Evolutionary conservation across 2,113 vertebrate genomes (phyloP).

Genomic region (Platycercus adscitus): DNA sequence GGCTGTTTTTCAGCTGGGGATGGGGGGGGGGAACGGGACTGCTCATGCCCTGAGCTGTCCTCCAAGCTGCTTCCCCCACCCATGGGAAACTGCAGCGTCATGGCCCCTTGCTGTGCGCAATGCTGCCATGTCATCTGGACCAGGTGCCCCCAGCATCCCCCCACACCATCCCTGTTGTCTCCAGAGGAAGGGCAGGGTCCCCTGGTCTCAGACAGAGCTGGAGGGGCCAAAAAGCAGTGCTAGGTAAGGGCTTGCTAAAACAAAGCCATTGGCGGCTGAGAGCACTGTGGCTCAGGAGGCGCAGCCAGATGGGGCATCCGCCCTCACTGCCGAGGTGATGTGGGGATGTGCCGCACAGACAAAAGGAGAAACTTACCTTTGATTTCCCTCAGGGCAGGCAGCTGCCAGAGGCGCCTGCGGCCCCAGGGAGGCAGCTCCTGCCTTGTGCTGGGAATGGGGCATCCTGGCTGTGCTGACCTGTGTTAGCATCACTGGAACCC

Average conservation of each 20-base stretch:
- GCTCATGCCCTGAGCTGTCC: background rate
- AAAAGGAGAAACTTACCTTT: background rate
- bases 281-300: fast-evolving
- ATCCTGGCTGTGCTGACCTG: fast-evolving
- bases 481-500: fast-evolving
- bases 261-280: background rate
- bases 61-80: background rate
- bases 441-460: too few relatives aligned
- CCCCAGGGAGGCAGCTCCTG: background rate
- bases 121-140: background rate
- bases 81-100: constrained; percentile 26
- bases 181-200: background rate
- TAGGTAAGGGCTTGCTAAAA: background rate
- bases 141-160: background rate
- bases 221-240: background rate
- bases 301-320: background rate
- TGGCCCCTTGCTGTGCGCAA: background rate
- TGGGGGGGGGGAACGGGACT: background rate
- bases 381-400: background rate
- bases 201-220: fast-evolving
- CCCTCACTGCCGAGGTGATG: fast-evolving
- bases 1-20: background rate
- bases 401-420: background rate
- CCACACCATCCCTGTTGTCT: background rate
- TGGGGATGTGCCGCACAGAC: background rate